Percentiles rank a stretch among this genome's conserved stretches.
These are phyloP conservation scores for Eristalis pertinax DNA, from an alignment of 2,888 invertebrate species.

Conservation along the genomic window DNA sequence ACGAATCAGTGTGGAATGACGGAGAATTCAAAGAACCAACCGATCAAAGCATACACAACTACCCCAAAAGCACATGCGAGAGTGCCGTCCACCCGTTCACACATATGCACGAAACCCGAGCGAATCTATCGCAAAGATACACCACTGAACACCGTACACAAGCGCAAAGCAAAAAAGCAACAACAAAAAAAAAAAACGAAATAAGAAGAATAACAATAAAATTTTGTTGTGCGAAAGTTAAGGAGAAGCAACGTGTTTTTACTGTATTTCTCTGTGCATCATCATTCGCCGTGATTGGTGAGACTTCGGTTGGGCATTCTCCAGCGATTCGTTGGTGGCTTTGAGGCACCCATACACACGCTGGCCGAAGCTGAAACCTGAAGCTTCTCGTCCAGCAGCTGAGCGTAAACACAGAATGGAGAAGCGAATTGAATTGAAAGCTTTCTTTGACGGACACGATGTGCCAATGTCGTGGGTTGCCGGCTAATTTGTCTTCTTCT, in stretches of 20 bases:
- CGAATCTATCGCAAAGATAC: too few relatives aligned
- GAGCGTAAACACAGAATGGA: constrained; percentile 43
- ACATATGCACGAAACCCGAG: neutral
- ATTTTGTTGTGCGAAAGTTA: constrained; percentile 9
- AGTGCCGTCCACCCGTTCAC: too few relatives aligned
- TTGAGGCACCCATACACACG: too few relatives aligned
- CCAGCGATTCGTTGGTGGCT: neutral
- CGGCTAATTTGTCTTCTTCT: constrained; percentile 41
- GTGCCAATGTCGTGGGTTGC: constrained; percentile 38
- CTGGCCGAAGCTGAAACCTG: constrained; percentile 29
- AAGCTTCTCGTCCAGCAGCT: constrained; percentile 42
- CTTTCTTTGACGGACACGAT: constrained; percentile 24
- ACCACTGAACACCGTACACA: neutral
- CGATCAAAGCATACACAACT: constrained; percentile 24
- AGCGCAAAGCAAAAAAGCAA: neutral
- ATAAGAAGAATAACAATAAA: neutral
- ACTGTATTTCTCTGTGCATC: constrained; percentile 3
- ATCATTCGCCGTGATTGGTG: constrained; percentile 39
- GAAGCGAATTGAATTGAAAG: constrained; percentile 50
- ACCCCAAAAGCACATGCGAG: constrained; percentile 35
- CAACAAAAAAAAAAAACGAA: neutral
- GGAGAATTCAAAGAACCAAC: constrained; percentile 36
- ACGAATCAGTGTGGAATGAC: constrained; percentile 62
- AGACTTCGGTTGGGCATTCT: neutral
- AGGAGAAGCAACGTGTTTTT: constrained; percentile 60